Evolutionary conservation across 2,888 invertebrate genomes (phyloP).

Genomic region (Drosophila neonasuta): DNA sequence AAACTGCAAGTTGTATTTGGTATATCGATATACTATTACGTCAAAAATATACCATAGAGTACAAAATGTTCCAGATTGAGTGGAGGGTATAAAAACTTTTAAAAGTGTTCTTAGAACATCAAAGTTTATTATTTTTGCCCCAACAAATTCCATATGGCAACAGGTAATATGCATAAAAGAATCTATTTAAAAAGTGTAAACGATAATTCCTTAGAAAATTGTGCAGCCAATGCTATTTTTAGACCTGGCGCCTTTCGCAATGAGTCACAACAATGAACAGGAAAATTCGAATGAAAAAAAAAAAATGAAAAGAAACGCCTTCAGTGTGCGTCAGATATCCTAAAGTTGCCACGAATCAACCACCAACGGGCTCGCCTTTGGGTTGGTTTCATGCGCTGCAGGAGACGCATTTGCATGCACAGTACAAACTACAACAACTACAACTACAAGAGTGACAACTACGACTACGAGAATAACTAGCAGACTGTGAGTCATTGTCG

Average conservation of each 20-base stretch:
- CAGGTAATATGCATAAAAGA: not conserved
- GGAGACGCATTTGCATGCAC: conserved; percentile 68
- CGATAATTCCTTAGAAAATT: conserved; percentile 14
- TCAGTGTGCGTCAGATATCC: conserved; percentile 36
- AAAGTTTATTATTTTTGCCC: not conserved
- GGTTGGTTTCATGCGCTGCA: conserved; percentile 53
- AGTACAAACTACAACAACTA: conserved; percentile 7
- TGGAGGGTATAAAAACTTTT: not conserved
- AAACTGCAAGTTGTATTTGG: too few species aligned
- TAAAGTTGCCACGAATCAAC: conserved; percentile 20
- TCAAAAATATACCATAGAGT: too few species aligned
- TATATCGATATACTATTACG: too few species aligned
- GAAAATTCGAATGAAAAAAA: not conserved
- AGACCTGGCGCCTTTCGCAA: conserved; percentile 32
- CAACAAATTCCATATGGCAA: conserved; percentile 5
- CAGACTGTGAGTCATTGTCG: conserved; percentile 44
- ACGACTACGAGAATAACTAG: conserved; percentile 7
- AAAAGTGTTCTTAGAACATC: not conserved
- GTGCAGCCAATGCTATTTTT: conserved; percentile 20
- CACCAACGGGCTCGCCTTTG: conserved; percentile 38
- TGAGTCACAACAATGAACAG: conserved; percentile 36
- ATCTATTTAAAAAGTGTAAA: not conserved
- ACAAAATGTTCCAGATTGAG: too few species aligned
- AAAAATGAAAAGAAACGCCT: conserved; percentile 32
- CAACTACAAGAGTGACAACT: not conserved